Evolutionary conservation across 2,888 invertebrate genomes (phyloP), one percentile per base, ranked within the genome.

Genomic region (Morpho helenor): DNA sequence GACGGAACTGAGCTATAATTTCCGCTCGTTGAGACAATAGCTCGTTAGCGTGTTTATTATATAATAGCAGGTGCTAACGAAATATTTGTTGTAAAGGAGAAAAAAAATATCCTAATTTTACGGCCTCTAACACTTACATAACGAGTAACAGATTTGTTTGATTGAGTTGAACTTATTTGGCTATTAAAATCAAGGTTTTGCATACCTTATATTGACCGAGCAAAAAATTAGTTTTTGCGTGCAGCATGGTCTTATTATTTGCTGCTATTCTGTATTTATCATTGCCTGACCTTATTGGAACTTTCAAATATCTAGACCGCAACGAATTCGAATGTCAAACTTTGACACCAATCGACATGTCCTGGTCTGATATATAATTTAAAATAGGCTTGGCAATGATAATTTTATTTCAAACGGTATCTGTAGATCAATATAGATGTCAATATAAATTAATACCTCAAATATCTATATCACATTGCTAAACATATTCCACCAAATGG

Each of bases 1-100:
- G 49, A 49, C 84, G 87, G 87, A 87, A 86, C 79, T 76, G 59
- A 60, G 52, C 62, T 68, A 69, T 73, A 60, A 67, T 71, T 70
- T 75, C 73, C 75, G 72, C 69, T 73, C 68, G 63, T 65, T 69
- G 65, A 71, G 62, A 80, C 80, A 80, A 80, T 80, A 60, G 73
- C 65, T 77, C 73, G 75, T 79, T 79, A 74, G 67, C 52, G 55
- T 61, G 65, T 50, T 49, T 23, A 67, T 74, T 75, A 65, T 67
- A 69, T 68, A 73, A 72, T 61, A 46, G 55, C 65, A 67, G 68
- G 66, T 68, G 68, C 65, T 62, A 59, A 60, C 64, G 61, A 64
- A 64, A 57, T 59, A 61, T 64, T 57, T 52, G 50, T 52, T 49
- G 52, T 59, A 61, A 60, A 65, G 60, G 66, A 67, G 68, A 67